Evolutionary conservation across 2,797 vertebrate genomes (phyloP), one percentile per base, ranked within the genome.

Genomic region (Acestrorhynchus altus): DNA sequence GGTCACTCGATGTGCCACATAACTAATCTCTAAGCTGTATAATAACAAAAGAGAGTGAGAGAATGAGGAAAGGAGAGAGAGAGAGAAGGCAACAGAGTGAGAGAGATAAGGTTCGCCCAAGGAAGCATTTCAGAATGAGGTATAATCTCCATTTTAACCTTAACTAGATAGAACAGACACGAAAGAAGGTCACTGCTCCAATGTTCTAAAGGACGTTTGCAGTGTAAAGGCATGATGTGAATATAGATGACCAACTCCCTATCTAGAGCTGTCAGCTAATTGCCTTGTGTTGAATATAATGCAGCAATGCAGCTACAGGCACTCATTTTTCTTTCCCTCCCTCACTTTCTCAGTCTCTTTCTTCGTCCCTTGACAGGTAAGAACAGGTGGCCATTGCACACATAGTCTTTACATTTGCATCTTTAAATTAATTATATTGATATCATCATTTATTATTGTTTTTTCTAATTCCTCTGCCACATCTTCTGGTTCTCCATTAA

Each of bases 191-290:
- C 68, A 78, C 9, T 61, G 67, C 44, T 72, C 51, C 28, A 72
- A 26, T 28, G 69, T 49, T 78, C 47, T 54, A 78, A 72, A 65
- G 61, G 60, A 52, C 76, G 28, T 65, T 59, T 28, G 20, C 59
- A 39, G 68, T 60, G 68, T 72, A 67, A 60, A 16, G 13, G 31
- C 28, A 67, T 72, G 74, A 71, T 3, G 54, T 66, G 78, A 83
- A 81, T 81, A 77, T 63, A 79, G 74, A 84, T 78, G 40, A 72
- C 44, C 54, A 64, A 42, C 16, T 72, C 12, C 60, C 61, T 51
- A 75, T 72, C 66, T 67, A 59, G 47, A 52, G 42, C 65, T 52
- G 59, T 51, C 52, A 76, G 64, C 70, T 68, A 76, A 69, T 69
- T 71, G 39, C 22, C 49, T 39, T 67, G 52, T 67, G 71, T 51